Evolutionary conservation across 2,888 invertebrate genomes (phyloP).

Genomic region (Hydrotaea diabolus): DNA sequence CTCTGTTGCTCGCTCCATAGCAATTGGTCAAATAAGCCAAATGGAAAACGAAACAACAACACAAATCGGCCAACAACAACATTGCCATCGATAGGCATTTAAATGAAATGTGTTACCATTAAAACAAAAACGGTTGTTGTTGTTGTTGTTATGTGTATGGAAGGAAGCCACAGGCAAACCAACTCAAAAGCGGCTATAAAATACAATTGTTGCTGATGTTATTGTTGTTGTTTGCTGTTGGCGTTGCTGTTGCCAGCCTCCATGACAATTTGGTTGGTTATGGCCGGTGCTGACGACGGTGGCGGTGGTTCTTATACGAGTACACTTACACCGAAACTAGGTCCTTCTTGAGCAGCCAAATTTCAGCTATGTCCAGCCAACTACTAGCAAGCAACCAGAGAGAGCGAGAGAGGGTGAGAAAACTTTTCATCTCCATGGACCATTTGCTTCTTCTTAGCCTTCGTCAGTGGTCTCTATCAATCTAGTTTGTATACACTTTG

Average conservation of each 20-base stretch:
- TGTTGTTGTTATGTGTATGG: slow-evolving; percentile 25
- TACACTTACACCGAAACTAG: slow-evolving; percentile 51
- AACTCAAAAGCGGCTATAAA: slow-evolving; percentile 57
- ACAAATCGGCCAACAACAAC: slow-evolving; percentile 69
- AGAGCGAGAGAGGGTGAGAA: no score
- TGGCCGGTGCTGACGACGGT: not conserved
- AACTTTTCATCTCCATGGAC: slow-evolving; percentile 52
- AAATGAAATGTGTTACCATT: slow-evolving; percentile 64
- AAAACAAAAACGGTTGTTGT: slow-evolving; percentile 51
- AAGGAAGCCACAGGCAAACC: slow-evolving; percentile 58
- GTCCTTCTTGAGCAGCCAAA: slow-evolving; percentile 49
- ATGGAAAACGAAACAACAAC: slow-evolving; percentile 34
- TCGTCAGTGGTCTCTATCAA: slow-evolving; percentile 44
- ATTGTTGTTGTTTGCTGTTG: slow-evolving; percentile 6
- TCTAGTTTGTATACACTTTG: slow-evolving; percentile 17
- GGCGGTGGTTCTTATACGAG: slow-evolving; percentile 17
- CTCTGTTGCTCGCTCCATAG: not conserved
- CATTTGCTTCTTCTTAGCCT: slow-evolving; percentile 37
- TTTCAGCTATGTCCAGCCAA: slow-evolving; percentile 36
- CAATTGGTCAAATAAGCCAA: slow-evolving; percentile 41
- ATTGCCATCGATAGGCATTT: slow-evolving; percentile 62
- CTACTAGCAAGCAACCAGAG: not conserved
- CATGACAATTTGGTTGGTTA: slow-evolving; percentile 37
- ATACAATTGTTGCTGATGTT: slow-evolving; percentile 55
- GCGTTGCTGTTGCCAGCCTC: slow-evolving; percentile 22